A percentile compares a stretch with the other conserved stretches of the same genome.
These are phyloP conservation scores for Sebastes taczanowskii DNA, from an alignment of 2,797 vertebrate genomes.

Conservation along the genomic window DNA sequence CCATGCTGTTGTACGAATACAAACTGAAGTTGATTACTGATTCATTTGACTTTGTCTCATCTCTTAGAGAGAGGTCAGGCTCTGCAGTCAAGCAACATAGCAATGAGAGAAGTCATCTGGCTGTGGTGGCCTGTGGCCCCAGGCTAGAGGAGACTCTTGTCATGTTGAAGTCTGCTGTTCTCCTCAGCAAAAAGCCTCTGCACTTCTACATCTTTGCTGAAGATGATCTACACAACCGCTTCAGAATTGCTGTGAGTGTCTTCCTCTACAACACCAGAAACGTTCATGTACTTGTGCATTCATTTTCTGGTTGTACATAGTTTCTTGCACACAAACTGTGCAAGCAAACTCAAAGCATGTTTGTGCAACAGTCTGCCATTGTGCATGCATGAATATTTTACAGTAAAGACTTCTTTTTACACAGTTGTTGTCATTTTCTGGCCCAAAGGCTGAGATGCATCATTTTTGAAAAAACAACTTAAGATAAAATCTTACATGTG, in stretches of 20 bases:
- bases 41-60: slow-evolving; percentile 21
- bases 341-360: background rate
- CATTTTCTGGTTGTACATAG: background rate
- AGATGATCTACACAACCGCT: slow-evolving; percentile 87
- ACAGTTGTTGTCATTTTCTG: background rate
- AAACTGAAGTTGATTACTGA: background rate
- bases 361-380: background rate
- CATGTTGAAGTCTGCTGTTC: slow-evolving; percentile 94
- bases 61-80: slow-evolving; percentile 46
- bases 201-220: slow-evolving; percentile 97
- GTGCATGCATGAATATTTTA: background rate
- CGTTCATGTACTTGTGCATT: background rate
- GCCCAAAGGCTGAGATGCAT: background rate
- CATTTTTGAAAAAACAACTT: background rate
- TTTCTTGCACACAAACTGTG: background rate
- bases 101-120: slow-evolving; percentile 87
- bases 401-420: background rate
- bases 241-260: slow-evolving; percentile 87
- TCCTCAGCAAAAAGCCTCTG: slow-evolving; percentile 89
- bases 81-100: slow-evolving; percentile 15
- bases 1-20: background rate
- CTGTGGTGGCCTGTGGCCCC: slow-evolving; percentile 95
- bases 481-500: background rate
- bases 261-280: background rate
- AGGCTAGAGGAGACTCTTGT: slow-evolving; percentile 93